Conservation (phyloP, 2,888 invertebrate species). For the Malthinus seriepunctatus region DNA sequence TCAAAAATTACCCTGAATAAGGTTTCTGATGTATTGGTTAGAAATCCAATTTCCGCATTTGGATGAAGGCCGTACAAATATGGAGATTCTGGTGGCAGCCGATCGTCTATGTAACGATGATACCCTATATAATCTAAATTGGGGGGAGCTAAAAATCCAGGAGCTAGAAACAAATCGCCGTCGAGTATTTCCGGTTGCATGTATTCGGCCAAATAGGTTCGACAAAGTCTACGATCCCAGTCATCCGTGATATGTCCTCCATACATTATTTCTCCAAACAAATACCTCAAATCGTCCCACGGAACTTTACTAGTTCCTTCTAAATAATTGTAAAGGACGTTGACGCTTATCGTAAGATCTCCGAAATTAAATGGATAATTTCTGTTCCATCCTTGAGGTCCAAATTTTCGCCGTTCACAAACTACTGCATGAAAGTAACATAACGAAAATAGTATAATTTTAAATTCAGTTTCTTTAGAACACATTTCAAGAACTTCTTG, state of each 20-base stretch:
- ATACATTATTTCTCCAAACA: slow-evolving; percentile 98
- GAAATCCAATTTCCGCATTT: slow-evolving; percentile 93
- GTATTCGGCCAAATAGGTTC: slow-evolving; percentile 83
- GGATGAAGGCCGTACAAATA: slow-evolving; percentile 90
- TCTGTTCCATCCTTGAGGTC: slow-evolving; percentile 91
- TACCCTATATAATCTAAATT: slow-evolving; percentile 87
- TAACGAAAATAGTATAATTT: slow-evolving; percentile 83
- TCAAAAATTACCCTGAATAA: slow-evolving; percentile 85
- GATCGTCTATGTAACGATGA: slow-evolving; percentile 86
- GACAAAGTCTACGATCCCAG: slow-evolving; percentile 89
- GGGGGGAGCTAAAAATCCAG: slow-evolving; percentile 84
- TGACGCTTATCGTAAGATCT: slow-evolving; percentile 89
- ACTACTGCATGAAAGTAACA: slow-evolving; percentile 96
- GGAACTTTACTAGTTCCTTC: slow-evolving; percentile 87
- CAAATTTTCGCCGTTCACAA: slow-evolving; percentile 90
- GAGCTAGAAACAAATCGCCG: slow-evolving; percentile 80
- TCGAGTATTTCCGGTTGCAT: slow-evolving; percentile 88
- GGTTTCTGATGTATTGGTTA: slow-evolving; percentile 83
- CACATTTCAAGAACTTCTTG: slow-evolving; percentile 93
- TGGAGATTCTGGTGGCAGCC: slow-evolving; percentile 85
- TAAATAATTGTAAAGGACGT: slow-evolving; percentile 87
- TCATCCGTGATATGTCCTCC: slow-evolving; percentile 97
- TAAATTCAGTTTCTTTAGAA: slow-evolving; percentile 91
- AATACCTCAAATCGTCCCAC: slow-evolving; percentile 92
- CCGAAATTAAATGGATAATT: slow-evolving; percentile 80